Evolutionary conservation across 1,140 invertebrate species (phyloP), one percentile per base, ranked within the genome.

Genomic region (Tetramorium alpestre): DNA sequence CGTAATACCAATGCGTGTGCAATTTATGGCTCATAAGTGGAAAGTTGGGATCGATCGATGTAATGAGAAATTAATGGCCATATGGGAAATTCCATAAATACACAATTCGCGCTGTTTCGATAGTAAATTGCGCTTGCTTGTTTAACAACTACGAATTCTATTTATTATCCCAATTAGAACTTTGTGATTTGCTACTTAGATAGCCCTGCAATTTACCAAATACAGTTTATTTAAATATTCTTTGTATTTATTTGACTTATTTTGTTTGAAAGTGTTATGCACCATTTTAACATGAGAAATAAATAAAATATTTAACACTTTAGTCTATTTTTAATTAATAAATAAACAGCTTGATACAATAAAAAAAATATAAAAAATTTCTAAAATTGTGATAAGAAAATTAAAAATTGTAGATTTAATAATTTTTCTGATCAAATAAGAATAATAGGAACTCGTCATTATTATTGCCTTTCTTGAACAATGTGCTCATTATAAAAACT

Each of bases 21-120:
- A 44, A 89, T 88, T 91, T 88, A 92, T 65, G 54, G 64, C 49
- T 62, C 41, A 38, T 85, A 54, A 85, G 85, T 84, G 75, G 69
- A 92, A 90, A 91, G 86, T 91, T 81, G 49, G 62, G 86, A 89
- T 88, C 65, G 80, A 89, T 91, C 85, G 86, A 76, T 85, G 62
- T 86, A 90, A 92, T 91, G 81, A 84, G 86, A 89, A 86, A 90
- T 92, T 92, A 92, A 92, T 91, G 84, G 65, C 58, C 80, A 82
- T 89, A 87, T 87, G 47, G 18, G 77, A 92, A 92, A 89, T 90
- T 87, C 69, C 85, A 72, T 88, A 90, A 91, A 91, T 90, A 90
- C 80, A 82, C 75, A 84, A 56, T 70, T 56, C 73, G 76, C 64
- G 51, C 13, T 56, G 16, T 58, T 76, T 11, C 49, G 22, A 1